Base-by-base conservation (phyloP, 2,888 invertebrate genomes). In the Matsumyia berberina region DNA sequence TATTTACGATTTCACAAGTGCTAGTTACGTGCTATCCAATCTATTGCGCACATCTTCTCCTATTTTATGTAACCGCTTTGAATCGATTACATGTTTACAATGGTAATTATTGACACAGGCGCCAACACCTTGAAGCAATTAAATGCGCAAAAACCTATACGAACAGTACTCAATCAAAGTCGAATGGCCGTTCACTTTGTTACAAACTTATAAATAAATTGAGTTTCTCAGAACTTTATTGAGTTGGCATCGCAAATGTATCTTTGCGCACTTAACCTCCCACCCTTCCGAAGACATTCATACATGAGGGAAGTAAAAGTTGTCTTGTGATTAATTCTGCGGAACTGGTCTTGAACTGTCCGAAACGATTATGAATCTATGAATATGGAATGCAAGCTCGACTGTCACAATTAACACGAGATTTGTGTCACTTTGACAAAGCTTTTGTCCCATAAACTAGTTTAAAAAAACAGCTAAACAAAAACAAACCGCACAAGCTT, bases 261-360 rank as follows among this genome's bases (percentile, higher is more conserved):
- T 24, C 1, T 33, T 19, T 15, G 17, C 29, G 0, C 35, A 46
- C 46, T 46, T 46, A 4, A 17, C 24, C 49, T 29, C 6, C 39
- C n/a, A 44, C 35, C 7, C 46, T n/a, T 33, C 1, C 0, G 19
- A 42, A n/a, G n/a, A 33, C 42, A 51, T 51, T 60, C 5, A 17
- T 5, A 53, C 15, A 31, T 29, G 12, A 31, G 31, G 60, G 49
- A 72, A 72, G 60, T 72, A 72, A 72, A 73, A 62, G 51, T 37
- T 46, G 55, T 55, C 53, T 62, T 5, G 73, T 62, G 51, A 44
- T 55, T 62, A 24, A 73, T 64, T 62, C 17, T 29, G 37, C 60
- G 72, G 72, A 72, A 72, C 51, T 64, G 44, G 51, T 73, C 44
- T 73, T 64, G 15, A 73, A 57, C 9, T 57, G 42, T 31, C 31